Evolutionary conservation across 2,113 vertebrate species (phyloP), one percentile per base, ranked within the genome.

Genomic region (Laterallus jamaicensis): DNA sequence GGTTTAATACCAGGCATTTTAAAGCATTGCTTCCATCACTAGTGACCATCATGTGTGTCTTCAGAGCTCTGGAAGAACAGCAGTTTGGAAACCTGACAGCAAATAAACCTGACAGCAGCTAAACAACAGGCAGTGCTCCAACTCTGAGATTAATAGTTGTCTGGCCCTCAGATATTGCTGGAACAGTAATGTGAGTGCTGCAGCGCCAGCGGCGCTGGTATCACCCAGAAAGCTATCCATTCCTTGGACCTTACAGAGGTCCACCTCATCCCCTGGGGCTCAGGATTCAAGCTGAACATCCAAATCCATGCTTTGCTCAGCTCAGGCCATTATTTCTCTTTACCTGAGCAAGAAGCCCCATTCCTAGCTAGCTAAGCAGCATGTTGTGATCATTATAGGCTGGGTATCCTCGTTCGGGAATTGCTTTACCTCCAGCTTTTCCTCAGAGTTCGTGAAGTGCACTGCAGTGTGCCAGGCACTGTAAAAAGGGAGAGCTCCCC

Each of bases 281-380:
- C 28, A 50, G 63, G 44, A 66, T 83, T 39, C 29, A 26, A 75
- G 29, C 79, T 28, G 16, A 83, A 66, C 12, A 5, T 44, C 56
- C 50, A 60, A 75, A 83, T 28, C 12, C 0, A 0, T 35, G 15
- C 22, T 75, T n/a, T 2, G 4, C 13, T 17, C 39, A 42, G 22
- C 18, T 22, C 13, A 49, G 22, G 19, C 9, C 86, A 15, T 44
- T 54, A 64, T 22, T 6, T 78, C 6, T 73, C 49, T 63, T 37
- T 25, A 19, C 24, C 50, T n/a, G 56, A 74, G 77, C 49, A 22
- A 83, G 28, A 92, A 79, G n/a, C 22, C 5, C 2, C 0, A 15
- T 29, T 90, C 12, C 62, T 60, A 79, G 62, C 15, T 63, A 63
- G 9, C n/a, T 50, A 42, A 74, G 26, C 32, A 56, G n/a, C 26